Conservation (phyloP, 2,888 invertebrate species). For the Xanthorhoe spadicearia region DNA sequence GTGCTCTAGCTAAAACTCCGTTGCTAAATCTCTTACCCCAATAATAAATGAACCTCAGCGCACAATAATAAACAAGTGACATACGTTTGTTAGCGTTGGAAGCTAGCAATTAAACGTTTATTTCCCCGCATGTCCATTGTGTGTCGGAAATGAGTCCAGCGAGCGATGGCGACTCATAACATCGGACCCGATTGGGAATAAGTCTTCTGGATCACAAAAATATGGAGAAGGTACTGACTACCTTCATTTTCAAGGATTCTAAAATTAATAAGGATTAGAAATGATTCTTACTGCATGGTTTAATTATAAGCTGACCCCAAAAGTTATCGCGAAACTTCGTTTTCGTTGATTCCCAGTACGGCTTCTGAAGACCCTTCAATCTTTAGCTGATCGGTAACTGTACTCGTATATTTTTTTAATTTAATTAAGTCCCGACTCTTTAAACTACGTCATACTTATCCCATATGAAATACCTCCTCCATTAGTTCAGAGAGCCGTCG, state of each 20-base stretch:
- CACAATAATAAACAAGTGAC: not conserved
- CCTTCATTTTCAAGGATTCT: not conserved
- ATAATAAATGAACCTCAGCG: not conserved
- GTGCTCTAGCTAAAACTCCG: too few relatives aligned
- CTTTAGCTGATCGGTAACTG: too few relatives aligned
- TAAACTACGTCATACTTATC: too few relatives aligned
- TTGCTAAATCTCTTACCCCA: too few relatives aligned
- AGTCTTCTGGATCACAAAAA: conserved; percentile 31
- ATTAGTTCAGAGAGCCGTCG: conserved; percentile 20
- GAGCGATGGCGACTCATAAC: conserved; percentile 50
- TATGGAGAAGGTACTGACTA: conserved; percentile 13
- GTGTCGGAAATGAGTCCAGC: conserved; percentile 48
- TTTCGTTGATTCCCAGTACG: too few relatives aligned
- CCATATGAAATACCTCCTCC: conserved; percentile 31
- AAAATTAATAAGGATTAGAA: too few relatives aligned
- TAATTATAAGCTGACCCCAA: too few relatives aligned
- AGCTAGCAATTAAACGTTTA: conserved; percentile 8
- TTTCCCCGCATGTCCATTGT: conserved; percentile 14
- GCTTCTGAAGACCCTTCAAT: too few relatives aligned
- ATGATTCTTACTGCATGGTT: too few relatives aligned
- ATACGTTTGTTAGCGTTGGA: not conserved
- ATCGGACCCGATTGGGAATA: conserved; percentile 54
- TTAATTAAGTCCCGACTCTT: too few relatives aligned
- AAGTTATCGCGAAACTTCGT: too few relatives aligned
- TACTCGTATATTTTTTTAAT: too few relatives aligned